Evolutionary conservation across 1,140 invertebrate species (phyloP), one percentile per base, ranked within the genome.

Genomic region (Eumaeus atala): DNA sequence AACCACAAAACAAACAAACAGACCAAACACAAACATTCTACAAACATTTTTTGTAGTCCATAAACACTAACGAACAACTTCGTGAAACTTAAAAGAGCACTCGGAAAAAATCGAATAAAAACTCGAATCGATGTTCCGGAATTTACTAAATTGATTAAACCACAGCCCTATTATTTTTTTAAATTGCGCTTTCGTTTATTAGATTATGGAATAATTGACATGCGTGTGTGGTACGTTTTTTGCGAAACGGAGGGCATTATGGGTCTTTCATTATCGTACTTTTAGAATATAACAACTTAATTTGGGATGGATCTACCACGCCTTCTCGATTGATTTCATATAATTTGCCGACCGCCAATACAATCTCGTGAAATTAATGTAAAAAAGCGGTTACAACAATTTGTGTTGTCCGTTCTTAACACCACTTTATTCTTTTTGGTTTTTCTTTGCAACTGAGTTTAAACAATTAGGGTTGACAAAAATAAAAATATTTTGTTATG

Each of bases 271-370:
- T 80, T 77, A 75, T 78, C 67, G 72, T 72, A 70, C 70, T 75
- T 81, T 76, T 69, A 67, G 69, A 70, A 55, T 69, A 72, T 82
- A 81, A 82, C 80, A 81, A 84, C 78, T 81, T 80, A 84, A 85
- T 85, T 84, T 80, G 68, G 70, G 75, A 68, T 77, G 79, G 74
- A 77, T 66, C 77, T 66, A 64, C 47, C 64, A 75, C 77, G 77
- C 80, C 79, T 74, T 70, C 71, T 77, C 74, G 67, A 77, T 81
- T 79, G 74, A 80, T 81, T 85, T 77, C 70, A 69, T 80, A 72
- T 83, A 83, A 85, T 83, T 77, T 80, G 73, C 73, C 64, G 58
- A 47, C 75, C 73, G 71, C 70, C 67, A 66, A 73, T 66, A 59
- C 58, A 57, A 50, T 72, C 72, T 58, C 70, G 70, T 70, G 64